Percentiles rank a stretch among this genome's conserved stretches.
Conservation (phyloP, 2,888 invertebrate species). For the Lissonota sp. region DNA sequence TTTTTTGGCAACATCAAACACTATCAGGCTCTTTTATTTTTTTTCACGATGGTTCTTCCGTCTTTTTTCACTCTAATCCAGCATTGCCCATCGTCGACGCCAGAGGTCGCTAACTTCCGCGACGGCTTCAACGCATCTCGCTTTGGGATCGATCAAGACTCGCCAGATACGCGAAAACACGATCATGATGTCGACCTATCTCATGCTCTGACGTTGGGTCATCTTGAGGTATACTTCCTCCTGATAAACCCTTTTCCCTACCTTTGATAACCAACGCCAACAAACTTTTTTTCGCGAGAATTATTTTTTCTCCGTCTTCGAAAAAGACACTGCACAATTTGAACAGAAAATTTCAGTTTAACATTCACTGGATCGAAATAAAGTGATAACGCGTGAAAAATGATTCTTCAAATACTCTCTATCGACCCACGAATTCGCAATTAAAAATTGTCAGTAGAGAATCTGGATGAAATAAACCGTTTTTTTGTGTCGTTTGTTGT, state of each 20-base stretch:
- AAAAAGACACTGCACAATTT: too few relatives aligned
- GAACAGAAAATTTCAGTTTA: too few relatives aligned
- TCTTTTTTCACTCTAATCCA: neutral
- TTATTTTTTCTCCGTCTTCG: too few relatives aligned
- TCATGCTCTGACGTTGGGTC: slow-evolving; percentile 55
- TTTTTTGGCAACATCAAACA: slow-evolving; percentile 60
- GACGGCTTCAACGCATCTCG: slow-evolving; percentile 18
- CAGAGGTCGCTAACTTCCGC: too few relatives aligned
- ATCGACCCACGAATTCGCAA: too few relatives aligned
- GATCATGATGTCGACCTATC: slow-evolving; percentile 48
- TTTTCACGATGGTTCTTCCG: slow-evolving; percentile 3
- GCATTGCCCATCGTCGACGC: neutral
- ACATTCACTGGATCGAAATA: too few relatives aligned
- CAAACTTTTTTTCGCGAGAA: too few relatives aligned
- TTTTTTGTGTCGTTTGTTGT: neutral
- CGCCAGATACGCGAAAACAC: slow-evolving; percentile 52
- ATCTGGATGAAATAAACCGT: neutral
- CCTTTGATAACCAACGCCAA: neutral
- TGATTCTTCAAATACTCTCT: too few relatives aligned
- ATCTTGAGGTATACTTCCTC: slow-evolving; percentile 56
- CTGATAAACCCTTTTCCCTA: slow-evolving; percentile 36
- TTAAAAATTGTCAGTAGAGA: too few relatives aligned
- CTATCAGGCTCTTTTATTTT: slow-evolving; percentile 14
- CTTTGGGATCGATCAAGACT: slow-evolving; percentile 58
- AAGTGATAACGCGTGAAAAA: too few relatives aligned